These are phyloP conservation scores for Riparia riparia DNA, from an alignment of 2,113 vertebrate genomes.

Conservation along the genomic window DNA sequence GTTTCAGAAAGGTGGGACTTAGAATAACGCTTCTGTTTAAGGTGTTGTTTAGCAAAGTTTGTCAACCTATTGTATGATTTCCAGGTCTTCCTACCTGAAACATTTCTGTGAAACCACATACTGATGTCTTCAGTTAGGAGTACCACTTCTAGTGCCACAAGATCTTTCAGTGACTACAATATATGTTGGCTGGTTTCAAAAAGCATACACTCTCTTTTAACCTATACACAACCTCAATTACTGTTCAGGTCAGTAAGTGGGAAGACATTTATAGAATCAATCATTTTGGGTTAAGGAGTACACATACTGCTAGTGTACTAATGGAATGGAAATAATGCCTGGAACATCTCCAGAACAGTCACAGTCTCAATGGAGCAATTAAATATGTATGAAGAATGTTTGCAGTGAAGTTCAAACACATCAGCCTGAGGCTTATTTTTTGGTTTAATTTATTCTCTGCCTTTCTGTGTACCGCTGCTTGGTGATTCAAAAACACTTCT, in stretches of 20 bases:
- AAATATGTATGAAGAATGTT: conserved; percentile 83
- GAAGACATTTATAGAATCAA: conserved; percentile 80
- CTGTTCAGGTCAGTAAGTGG: conserved; percentile 75
- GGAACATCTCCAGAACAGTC: conserved; percentile 76
- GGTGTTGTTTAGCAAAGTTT: neutral
- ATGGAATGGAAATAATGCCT: conserved; percentile 83
- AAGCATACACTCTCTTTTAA: conserved; percentile 72
- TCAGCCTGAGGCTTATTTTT: conserved; percentile 75
- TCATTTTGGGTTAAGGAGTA: conserved; percentile 79
- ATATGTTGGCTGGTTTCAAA: conserved; percentile 66
- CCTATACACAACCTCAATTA: conserved; percentile 78
- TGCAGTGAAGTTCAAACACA: conserved; percentile 78
- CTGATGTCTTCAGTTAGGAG: neutral
- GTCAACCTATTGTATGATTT: neutral
- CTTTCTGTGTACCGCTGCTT: conserved; percentile 62
- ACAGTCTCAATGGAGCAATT: conserved; percentile 77
- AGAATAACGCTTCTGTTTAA: neutral
- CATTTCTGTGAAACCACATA: neutral
- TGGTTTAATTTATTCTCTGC: conserved; percentile 78
- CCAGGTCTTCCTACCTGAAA: neutral
- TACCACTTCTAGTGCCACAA: neutral
- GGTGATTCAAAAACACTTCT: conserved; percentile 46
- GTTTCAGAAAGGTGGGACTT: neutral
- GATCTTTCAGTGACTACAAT: conserved; percentile 44
- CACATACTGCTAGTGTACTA: conserved; percentile 73